phyloP scores from a whole-genome alignment of 2,113 vertebrate species.

The Reinhardtius hippoglossoides region DNA sequence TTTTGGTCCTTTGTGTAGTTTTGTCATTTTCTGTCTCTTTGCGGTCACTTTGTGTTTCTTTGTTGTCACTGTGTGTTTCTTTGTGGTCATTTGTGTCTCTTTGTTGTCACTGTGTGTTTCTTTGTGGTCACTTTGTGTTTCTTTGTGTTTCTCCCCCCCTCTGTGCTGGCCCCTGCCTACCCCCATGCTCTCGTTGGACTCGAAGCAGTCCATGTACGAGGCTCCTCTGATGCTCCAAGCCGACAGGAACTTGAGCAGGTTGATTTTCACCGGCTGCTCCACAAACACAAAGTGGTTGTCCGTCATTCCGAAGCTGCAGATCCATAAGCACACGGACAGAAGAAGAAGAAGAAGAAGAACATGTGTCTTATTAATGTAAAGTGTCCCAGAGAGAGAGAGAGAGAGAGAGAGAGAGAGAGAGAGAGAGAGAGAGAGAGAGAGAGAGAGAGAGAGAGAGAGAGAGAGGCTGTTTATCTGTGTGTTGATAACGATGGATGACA shows the following conservation, averaged over 20 bases:
- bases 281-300: conserved; percentile 95
- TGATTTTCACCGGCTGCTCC: conserved; percentile 96
- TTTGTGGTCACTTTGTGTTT: too few relatives aligned
- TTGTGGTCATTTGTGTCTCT: too few relatives aligned
- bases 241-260: conserved; percentile 94
- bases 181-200: conserved; percentile 93
- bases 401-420: too few relatives aligned
- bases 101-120: too few relatives aligned
- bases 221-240: conserved; percentile 94
- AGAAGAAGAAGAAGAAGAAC: too few relatives aligned
- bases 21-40: too few relatives aligned
- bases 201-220: conserved; percentile 99
- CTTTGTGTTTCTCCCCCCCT: too few relatives aligned
- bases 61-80: too few relatives aligned
- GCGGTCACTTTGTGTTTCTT: too few relatives aligned
- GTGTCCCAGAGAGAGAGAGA: neutral
- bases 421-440: neutral
- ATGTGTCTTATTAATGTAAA: neutral
- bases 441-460: neutral
- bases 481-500: too few relatives aligned
- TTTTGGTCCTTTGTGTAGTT: too few relatives aligned
- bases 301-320: conserved; percentile 91
- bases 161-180: conserved; percentile 65
- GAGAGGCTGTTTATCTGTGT: too few relatives aligned
- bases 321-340: neutral